These are phyloP conservation scores for Misgurnus mizolepis DNA, from an alignment of 2,113 vertebrate genomes.

Conservation along the genomic window DNA sequence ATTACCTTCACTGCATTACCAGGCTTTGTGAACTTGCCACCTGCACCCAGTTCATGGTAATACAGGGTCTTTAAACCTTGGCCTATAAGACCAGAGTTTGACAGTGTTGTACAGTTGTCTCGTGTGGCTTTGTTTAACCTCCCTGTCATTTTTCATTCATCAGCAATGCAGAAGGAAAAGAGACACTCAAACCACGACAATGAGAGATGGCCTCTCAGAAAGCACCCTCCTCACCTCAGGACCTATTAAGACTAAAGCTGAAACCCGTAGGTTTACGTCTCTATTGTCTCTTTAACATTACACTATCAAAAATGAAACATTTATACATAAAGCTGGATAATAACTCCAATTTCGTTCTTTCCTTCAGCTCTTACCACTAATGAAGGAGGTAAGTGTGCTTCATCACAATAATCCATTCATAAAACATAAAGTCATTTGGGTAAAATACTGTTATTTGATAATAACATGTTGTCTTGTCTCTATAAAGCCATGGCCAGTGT, in stretches of 20 bases:
- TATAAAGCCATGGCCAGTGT: constrained; percentile 59
- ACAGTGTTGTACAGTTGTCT: too few species aligned
- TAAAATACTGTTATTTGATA: not conserved
- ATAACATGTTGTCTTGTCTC: constrained; percentile 33
- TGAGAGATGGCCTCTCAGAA: constrained; percentile 56
- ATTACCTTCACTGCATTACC: constrained; percentile 74
- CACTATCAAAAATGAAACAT: not conserved
- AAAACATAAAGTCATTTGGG: not conserved
- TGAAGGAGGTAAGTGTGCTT: constrained; percentile 60
- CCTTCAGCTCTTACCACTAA: constrained; percentile 61
- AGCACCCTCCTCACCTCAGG: constrained; percentile 64
- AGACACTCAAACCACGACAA: constrained; percentile 26
- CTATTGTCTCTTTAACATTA: not conserved
- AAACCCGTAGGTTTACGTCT: constrained; percentile 54
- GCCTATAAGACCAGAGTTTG: not conserved
- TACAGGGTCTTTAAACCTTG: not conserved
- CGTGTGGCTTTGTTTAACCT: not conserved
- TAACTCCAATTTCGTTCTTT: constrained; percentile 33
- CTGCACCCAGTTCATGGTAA: constrained; percentile 69
- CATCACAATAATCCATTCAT: not conserved
- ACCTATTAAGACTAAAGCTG: constrained; percentile 59
- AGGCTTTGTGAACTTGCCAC: constrained; percentile 67
- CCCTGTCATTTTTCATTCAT: constrained; percentile 16
- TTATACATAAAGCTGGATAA: not conserved
- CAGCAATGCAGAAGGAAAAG: constrained; percentile 64